Evolutionary conservation across 2,888 invertebrate species (phyloP), one percentile per base, ranked within the genome.

Genomic region (Hofmannophila pseudospretella): DNA sequence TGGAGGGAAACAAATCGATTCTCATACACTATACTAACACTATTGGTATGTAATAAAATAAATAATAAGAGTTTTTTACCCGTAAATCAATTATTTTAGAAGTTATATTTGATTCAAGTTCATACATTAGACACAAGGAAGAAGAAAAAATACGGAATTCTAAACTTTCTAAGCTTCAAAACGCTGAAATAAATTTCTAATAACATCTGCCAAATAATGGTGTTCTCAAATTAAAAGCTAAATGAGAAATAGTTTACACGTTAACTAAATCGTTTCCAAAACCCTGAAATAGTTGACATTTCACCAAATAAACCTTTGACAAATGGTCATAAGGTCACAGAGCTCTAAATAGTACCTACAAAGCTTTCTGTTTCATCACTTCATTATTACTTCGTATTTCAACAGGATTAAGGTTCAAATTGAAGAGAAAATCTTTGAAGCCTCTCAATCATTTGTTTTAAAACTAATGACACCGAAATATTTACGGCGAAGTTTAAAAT

Each of bases 401-500:
- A 0, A 11, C 3, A 1, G 0, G 0, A 3, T 33, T 58, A 69
- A 51, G 43, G 56, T 51, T 42, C 36, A 52, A 49, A n/a, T 4
- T 23, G 23, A 8, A 2, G 23, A 22, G 7, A 16, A 16, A 16
- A 5, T 16, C 5, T 3, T 3, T 16, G 3, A 3, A 5, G 16
- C 16, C 5, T 4, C 29, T 10, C 8, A 11, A 25, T 9, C 8
- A 34, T 43, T 55, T 49, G 41, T 34, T 40, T 38, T 47, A 47
- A 10, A 42, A 48, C 57, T 73, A 77, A 76, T 69, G 68, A 79
- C 56, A 63, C 62, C 16, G 65, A 71, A 77, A 77, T 73, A 74
- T 77, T 77, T 71, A 62, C 10, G 7, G 48, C 56, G 46, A 63
- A 64, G 58, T 69, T 67, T 62, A 70, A 59, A 60, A 65, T 16